Conservation (phyloP, 2,888 invertebrate species). For the Diaperis boleti region DNA sequence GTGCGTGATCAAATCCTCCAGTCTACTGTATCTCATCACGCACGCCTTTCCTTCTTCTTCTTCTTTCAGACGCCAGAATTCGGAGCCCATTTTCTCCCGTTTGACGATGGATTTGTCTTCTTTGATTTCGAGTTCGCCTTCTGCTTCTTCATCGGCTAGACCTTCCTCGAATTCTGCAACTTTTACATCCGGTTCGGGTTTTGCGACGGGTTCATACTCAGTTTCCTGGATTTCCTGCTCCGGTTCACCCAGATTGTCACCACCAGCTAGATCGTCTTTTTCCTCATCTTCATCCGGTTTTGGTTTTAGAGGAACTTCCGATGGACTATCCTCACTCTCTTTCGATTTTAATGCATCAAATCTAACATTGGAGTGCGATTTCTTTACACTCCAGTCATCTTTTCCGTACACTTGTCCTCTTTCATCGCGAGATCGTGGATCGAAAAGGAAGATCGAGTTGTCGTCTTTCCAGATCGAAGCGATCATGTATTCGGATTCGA, state of each 20-base stretch:
- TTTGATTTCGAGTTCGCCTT: conserved; percentile 38
- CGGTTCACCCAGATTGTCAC: conserved; percentile 17
- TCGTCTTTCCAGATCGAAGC: conserved; percentile 61
- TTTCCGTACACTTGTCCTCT: conserved; percentile 60
- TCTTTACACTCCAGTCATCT: conserved; percentile 58
- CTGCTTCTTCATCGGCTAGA: conserved; percentile 27
- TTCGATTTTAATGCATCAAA: no score
- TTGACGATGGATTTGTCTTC: background rate
- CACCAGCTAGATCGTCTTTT: conserved; percentile 29
- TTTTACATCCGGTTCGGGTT: background rate
- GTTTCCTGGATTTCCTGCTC: background rate
- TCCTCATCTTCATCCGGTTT: conserved; percentile 25
- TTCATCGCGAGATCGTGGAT: conserved; percentile 61
- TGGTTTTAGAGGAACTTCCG: background rate
- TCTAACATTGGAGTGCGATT: no score
- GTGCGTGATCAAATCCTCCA: conserved; percentile 57
- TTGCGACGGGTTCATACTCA: conserved; percentile 6
- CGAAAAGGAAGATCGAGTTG: conserved; percentile 59
- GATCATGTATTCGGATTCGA: conserved; percentile 56
- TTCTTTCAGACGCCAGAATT: conserved; percentile 57
- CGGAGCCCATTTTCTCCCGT: conserved; percentile 46
- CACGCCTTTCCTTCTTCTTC: conserved; percentile 58
- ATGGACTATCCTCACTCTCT: no score
- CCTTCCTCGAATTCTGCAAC: conserved; percentile 14
- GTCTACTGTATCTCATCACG: conserved; percentile 57